Conservation (phyloP, 1,140 invertebrate genomes). For the Calosoma granatense region DNA sequence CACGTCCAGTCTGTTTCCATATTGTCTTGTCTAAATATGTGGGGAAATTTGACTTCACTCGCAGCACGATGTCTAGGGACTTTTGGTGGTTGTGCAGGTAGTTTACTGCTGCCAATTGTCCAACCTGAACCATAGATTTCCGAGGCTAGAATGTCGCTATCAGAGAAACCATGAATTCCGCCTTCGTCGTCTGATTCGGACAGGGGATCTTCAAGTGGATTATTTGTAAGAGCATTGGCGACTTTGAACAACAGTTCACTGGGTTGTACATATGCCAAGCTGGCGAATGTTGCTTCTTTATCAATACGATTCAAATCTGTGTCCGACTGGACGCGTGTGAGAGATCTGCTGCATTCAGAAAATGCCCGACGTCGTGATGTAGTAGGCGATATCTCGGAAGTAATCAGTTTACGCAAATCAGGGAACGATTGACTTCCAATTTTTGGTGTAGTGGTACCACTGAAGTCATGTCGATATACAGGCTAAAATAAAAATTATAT, state of each 20-base stretch:
- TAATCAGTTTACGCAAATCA: constrained; percentile 42
- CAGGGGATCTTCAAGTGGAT: constrained; percentile 35
- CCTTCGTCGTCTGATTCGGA: constrained; percentile 12
- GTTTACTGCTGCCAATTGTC: constrained; percentile 41
- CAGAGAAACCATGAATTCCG: constrained; percentile 52
- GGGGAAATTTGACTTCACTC: constrained; percentile 36
- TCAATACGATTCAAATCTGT: constrained; percentile 66
- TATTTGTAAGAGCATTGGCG: constrained; percentile 58
- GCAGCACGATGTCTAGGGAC: constrained; percentile 34
- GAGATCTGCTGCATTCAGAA: constrained; percentile 43
- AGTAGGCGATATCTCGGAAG: constrained; percentile 32
- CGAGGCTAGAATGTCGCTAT: constrained; percentile 56
- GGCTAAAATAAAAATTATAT: constrained; percentile 34
- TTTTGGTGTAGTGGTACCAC: constrained; percentile 25
- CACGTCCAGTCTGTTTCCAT: constrained; percentile 51
- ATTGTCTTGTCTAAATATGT: constrained; percentile 35
- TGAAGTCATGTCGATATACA: constrained; percentile 40
- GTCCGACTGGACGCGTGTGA: constrained; percentile 58
- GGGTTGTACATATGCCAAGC: constrained; percentile 52
- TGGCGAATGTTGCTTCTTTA: constrained; percentile 58
- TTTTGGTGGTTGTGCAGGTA: constrained; percentile 27
- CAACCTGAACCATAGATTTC: constrained; percentile 46
- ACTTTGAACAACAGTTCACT: constrained; percentile 61
- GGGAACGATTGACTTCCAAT: constrained; percentile 48
- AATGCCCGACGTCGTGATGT: constrained; percentile 46